Evolutionary conservation across 2,113 vertebrate genomes (phyloP), one percentile per base, ranked within the genome.

Genomic region (Corythornis vintsioides): DNA sequence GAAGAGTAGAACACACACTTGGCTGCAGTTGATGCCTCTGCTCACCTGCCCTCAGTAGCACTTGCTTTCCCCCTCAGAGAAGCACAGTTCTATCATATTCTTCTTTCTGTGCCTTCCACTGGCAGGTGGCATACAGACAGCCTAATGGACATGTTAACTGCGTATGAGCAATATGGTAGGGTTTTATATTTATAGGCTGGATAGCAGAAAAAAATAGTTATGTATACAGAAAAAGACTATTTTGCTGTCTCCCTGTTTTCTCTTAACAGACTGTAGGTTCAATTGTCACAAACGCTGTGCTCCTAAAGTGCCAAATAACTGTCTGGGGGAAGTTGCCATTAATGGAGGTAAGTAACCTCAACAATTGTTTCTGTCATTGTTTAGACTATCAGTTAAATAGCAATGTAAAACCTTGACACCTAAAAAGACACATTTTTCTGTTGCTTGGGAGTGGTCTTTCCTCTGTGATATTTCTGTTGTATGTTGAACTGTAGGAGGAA

Each of bases 201-300:
- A 28, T 31, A 63, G 42, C 29, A 55, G 20, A 38, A 48, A 59
- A 67, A 70, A 70, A 57, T 8, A 71, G 28, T 26, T 64, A 13
- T 89, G 13, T 40, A 26, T 42, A 26, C 11, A 52, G 70, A 80
- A 69, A 61, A 73, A 61, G 13, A 73, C 24, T 57, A 80, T 63
- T 79, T 80, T 79, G 11, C 47, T 15, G 8, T 65, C 4, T 90
- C 52, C 25, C 14, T 94, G 11, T 40, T 40, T 95, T 92, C 82
- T 72, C 19, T 66, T 78, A 90, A 72, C 95, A 99, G 99, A 99
- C 95, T 99, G 99, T 97, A 99, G 98, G 92, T 99, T 99, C 96
- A 99, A 99, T 93, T 99, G 99, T 93, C 99, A 99, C 86, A 99
- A 99, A 96, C 98, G 99, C 76, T 99, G 99, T 97, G 98, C 99